Base-by-base conservation (phyloP, 2,113 vertebrate species). In the Sardina pilchardus region DNA sequence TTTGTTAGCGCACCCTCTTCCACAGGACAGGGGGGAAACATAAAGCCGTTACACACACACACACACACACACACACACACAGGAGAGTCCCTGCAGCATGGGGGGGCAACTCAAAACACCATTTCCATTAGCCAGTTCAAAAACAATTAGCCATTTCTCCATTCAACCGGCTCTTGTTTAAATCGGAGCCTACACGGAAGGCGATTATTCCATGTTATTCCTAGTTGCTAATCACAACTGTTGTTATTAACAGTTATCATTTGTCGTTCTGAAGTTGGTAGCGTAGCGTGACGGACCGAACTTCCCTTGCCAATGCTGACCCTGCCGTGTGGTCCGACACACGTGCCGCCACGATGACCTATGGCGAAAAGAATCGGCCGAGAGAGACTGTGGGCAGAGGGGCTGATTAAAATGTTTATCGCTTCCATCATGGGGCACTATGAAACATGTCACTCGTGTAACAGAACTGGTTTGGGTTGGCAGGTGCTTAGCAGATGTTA, bases 401-500 rank as follows among this genome's bases (percentile, higher is more conserved):
- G 67, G 67, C 10, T 75, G 26, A 75, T 75, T 75, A 75, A 75
- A 75, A 34, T 75, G 26, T 75, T 36, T 34, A 75, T 75, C 67
- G 26, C 67, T 75, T 75, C 67, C 67, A 89, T 87, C 80, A 88
- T 17, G 47, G 81, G 24, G 30, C 71, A 82, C 88, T 86, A 87
- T 83, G 43, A 85, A 86, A 84, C 83, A 84, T 83, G 83, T 84
- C 83, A 63, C 56, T 71, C 39, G 81, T 44, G 80, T 83, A 82
- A 87, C 82, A 59, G 83, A 86, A 53, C 50, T 48, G 75, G 24
- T 63, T 59, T 50, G 43, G 81, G n/a, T 6, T 63, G 78, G 80
- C 89, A 91, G 86, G 84, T 88, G 85, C 86, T 81, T 81, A 75
- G 82, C 87, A 91, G 89, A 90, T 89, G 86, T 88, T 71, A 82